These are phyloP conservation scores for Manacus vitellinus DNA, from an alignment of 2,113 vertebrate species.

Conservation along the genomic window DNA sequence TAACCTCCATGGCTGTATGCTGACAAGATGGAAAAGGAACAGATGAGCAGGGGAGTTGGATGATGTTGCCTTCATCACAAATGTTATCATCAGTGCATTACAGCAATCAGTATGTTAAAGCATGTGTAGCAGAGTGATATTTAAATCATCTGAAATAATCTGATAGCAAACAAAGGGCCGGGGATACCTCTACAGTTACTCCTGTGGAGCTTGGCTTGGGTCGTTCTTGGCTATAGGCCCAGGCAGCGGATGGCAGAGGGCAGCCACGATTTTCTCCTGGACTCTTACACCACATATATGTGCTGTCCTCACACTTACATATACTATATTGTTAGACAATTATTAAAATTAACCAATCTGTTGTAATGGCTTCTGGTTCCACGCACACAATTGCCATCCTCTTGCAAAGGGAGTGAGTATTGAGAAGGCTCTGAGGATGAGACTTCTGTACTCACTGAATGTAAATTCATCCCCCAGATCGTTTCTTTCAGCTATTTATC, in stretches of 20 bases:
- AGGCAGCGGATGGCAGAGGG: background rate
- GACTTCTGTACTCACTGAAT: background rate
- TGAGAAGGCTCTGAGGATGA: background rate
- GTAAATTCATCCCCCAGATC: background rate
- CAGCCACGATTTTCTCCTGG: background rate
- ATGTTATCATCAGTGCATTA: background rate
- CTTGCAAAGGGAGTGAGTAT: background rate
- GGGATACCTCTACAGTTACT: background rate
- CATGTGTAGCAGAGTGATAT: background rate
- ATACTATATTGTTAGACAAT: background rate
- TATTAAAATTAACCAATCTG: conserved; percentile 44
- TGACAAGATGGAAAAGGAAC: background rate
- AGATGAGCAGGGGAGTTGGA: background rate
- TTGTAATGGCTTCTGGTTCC: conserved; percentile 39
- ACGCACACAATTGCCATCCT: background rate
- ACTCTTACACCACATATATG: background rate
- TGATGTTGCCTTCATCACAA: background rate
- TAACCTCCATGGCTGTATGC: background rate
- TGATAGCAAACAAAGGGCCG: background rate
- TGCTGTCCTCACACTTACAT: background rate
- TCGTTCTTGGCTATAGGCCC: background rate
- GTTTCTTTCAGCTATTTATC: conserved; percentile 31
- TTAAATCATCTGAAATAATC: background rate
- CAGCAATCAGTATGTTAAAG: background rate
- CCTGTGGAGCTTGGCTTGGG: background rate